Evolutionary conservation across 2,888 invertebrate species (phyloP).

Genomic region (Drosophila yooni): DNA sequence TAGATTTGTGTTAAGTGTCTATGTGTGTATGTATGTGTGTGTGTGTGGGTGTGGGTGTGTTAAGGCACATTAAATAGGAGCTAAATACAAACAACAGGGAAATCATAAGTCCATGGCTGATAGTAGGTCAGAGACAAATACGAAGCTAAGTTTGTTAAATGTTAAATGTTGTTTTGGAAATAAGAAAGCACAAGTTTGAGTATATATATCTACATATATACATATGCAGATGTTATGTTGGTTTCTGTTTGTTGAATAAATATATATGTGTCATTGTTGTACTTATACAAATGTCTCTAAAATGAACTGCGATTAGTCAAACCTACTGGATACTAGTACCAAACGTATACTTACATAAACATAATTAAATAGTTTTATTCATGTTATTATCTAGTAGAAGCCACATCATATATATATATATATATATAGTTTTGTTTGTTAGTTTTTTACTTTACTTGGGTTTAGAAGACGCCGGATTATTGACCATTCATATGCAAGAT

Average conservation of each 20-base stretch:
- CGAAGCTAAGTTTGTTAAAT: slow-evolving; percentile 62
- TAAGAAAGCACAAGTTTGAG: slow-evolving; percentile 64
- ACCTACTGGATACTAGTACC: slow-evolving; percentile 38
- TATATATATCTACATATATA: slow-evolving; percentile 28
- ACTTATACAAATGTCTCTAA: slow-evolving; percentile 38
- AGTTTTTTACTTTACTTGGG: neutral
- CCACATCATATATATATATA: neutral
- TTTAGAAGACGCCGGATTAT: slow-evolving; percentile 6
- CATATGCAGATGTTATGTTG: slow-evolving; percentile 14
- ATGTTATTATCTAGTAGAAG: slow-evolving; percentile 3
- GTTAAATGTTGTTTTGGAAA: slow-evolving; percentile 38
- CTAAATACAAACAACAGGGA: slow-evolving; percentile 61
- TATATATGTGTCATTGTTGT: slow-evolving; percentile 17
- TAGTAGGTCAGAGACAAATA: slow-evolving; percentile 69
- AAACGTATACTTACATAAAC: slow-evolving; percentile 40
- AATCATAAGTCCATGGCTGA: slow-evolving; percentile 65
- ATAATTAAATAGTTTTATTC: slow-evolving; percentile 13
- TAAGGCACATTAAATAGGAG: slow-evolving; percentile 42
- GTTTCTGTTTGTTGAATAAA: slow-evolving; percentile 25
- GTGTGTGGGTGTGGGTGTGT: slow-evolving; percentile 7
- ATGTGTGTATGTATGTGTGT: neutral
- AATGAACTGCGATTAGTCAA: slow-evolving; percentile 48
- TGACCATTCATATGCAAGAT: slow-evolving; percentile 4
- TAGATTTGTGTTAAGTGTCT: neutral
- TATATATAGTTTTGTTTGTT: neutral